phyloP scores from a whole-genome alignment of 2,113 vertebrate species.

The Vidua chalybeata region DNA sequence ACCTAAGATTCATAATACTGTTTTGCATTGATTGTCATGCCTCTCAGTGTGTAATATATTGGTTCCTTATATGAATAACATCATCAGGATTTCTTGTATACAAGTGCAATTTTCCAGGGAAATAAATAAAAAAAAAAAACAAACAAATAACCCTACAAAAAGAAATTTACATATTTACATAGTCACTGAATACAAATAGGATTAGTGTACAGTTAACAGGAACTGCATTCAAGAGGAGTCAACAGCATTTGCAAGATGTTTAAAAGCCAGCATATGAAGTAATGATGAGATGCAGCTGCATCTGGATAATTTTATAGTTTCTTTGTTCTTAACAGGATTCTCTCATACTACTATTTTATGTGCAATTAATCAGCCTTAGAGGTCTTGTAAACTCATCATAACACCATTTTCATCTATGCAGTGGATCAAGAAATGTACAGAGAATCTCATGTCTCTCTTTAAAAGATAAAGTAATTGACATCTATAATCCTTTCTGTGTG shows the following conservation, averaged over 20 bases:
- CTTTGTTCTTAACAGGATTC: constrained; percentile 41
- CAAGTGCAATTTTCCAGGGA: background rate
- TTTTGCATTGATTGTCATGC: constrained; percentile 28
- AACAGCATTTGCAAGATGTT: constrained; percentile 36
- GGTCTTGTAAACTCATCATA: background rate
- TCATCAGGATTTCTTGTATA: background rate
- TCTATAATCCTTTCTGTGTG: background rate
- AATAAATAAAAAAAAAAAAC: background rate
- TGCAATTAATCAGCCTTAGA: constrained; percentile 26
- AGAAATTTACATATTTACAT: constrained; percentile 41
- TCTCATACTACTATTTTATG: constrained; percentile 26
- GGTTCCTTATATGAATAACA: constrained; percentile 1
- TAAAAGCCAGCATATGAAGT: constrained; percentile 7
- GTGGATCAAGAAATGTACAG: background rate
- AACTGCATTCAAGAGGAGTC: constrained; percentile 25
- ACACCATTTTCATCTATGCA: background rate
- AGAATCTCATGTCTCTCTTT: background rate
- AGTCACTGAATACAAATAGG: constrained; percentile 23
- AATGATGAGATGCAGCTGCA: constrained; percentile 43
- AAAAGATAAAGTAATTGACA: background rate
- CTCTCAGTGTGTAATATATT: background rate
- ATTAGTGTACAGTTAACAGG: constrained; percentile 4
- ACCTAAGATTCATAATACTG: background rate
- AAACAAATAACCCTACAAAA: background rate
- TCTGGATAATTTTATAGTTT: constrained; percentile 34